Percentiles rank a stretch among this genome's conserved stretches.
Conservation (phyloP, 2,113 vertebrate species). For the Lophotis ruficrista region DNA sequence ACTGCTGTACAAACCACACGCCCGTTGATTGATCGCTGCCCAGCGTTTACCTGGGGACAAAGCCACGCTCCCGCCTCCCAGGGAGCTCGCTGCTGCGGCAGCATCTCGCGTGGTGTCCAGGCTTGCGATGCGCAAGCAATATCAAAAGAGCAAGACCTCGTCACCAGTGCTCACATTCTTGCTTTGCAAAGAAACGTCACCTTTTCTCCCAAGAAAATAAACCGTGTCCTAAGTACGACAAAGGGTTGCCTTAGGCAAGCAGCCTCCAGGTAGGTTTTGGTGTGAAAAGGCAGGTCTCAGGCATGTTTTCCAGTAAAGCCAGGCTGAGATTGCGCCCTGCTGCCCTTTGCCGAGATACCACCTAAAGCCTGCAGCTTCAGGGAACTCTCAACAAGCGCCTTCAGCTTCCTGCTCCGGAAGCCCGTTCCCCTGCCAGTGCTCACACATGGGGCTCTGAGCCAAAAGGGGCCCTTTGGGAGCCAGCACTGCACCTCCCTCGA, state of each 20-base stretch:
- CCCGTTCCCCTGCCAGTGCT: fast-evolving
- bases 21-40: fast-evolving
- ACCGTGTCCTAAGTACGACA: not conserved
- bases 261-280: not conserved
- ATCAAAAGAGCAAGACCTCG: not conserved
- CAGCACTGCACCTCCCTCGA: not conserved
- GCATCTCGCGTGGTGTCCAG: not conserved
- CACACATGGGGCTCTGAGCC: fast-evolving
- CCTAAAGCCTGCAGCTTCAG: not conserved
- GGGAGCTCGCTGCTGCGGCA: not conserved
- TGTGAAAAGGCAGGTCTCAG: not conserved
- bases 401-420: not conserved
- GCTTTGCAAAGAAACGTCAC: not conserved
- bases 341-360: not conserved
- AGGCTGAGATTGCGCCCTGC: not conserved
- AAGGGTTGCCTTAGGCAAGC: not conserved
- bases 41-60: not conserved
- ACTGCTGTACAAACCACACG: not conserved
- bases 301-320: not conserved
- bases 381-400: not conserved
- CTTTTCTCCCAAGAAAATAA: not conserved
- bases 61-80: not conserved
- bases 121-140: not conserved
- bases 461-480: not conserved
- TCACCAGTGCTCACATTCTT: not conserved